These are phyloP conservation scores for Dryadula phaetusa DNA, from an alignment of 2,888 invertebrate species.

Conservation along the genomic window DNA sequence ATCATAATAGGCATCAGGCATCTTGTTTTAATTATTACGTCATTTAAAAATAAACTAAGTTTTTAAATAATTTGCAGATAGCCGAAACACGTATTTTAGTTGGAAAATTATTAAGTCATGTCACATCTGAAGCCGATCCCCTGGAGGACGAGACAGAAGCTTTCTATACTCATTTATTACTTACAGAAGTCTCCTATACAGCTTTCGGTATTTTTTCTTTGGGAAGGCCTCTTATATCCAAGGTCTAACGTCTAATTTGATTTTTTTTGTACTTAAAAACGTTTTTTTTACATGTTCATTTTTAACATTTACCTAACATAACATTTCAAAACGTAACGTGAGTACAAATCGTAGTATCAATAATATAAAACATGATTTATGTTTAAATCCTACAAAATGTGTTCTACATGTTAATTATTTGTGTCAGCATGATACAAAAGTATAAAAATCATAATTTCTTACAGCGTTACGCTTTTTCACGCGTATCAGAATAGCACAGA, in stretches of 20 bases:
- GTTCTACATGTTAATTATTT: no score
- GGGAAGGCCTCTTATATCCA: conserved; percentile 20
- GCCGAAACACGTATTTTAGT: conserved; percentile 9
- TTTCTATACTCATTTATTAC: conserved; percentile 13
- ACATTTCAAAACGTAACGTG: no score
- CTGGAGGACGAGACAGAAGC: conserved; percentile 9
- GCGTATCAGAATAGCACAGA: no score
- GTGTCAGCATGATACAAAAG: no score
- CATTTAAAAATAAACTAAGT: neutral
- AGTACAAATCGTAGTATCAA: no score
- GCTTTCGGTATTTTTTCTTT: conserved; percentile 14
- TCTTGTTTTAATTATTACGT: neutral
- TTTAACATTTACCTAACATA: neutral
- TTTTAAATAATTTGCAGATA: neutral
- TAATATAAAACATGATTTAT: no score
- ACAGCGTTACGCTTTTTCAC: no score
- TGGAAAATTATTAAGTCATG: conserved; percentile 10
- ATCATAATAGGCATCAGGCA: neutral
- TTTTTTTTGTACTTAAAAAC: neutral
- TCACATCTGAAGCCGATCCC: conserved; percentile 7
- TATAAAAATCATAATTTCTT: no score
- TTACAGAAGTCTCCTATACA: conserved; percentile 19
- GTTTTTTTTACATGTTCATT: neutral
- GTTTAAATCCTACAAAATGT: no score
- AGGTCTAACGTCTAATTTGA: neutral